A percentile compares a stretch with the other conserved stretches of the same genome.
phyloP scores from a whole-genome alignment of 2,888 invertebrate species.

The Drosophila seclusa region DNA sequence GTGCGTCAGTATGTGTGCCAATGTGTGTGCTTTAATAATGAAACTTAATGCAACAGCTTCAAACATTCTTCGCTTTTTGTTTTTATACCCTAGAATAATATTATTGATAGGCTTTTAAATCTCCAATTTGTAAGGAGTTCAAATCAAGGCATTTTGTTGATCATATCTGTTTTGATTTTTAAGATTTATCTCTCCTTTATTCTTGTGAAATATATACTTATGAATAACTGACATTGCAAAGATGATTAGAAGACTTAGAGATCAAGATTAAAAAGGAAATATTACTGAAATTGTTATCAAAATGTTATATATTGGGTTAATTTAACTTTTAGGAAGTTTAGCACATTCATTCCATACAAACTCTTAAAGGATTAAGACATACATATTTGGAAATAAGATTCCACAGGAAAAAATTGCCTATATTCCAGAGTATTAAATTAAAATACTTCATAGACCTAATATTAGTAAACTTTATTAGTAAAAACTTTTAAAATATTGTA shows the following conservation, averaged over 20 bases:
- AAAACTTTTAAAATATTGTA: background rate
- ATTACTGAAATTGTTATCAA: background rate
- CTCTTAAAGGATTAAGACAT: background rate
- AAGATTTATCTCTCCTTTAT: background rate
- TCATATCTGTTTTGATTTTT: background rate
- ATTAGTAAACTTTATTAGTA: background rate
- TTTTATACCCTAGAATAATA: conserved; percentile 37
- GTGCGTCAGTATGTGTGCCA: background rate
- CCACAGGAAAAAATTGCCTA: background rate
- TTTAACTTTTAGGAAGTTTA: background rate
- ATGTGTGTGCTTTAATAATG: conserved; percentile 36
- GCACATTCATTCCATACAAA: rapidly evolving
- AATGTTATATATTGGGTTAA: too few relatives aligned
- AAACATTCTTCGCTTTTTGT: conserved; percentile 22
- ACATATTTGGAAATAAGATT: background rate
- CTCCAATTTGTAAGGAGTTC: background rate
- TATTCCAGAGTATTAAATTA: background rate
- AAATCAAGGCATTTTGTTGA: background rate
- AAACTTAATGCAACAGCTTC: conserved; percentile 34
- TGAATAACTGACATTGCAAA: background rate
- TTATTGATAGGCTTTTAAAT: background rate
- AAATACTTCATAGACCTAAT: background rate
- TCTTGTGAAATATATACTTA: background rate
- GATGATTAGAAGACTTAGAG: background rate
- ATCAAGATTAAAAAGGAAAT: background rate